Evolutionary conservation across 2,113 vertebrate genomes (phyloP).

Genomic region (Clinocottus analis): DNA sequence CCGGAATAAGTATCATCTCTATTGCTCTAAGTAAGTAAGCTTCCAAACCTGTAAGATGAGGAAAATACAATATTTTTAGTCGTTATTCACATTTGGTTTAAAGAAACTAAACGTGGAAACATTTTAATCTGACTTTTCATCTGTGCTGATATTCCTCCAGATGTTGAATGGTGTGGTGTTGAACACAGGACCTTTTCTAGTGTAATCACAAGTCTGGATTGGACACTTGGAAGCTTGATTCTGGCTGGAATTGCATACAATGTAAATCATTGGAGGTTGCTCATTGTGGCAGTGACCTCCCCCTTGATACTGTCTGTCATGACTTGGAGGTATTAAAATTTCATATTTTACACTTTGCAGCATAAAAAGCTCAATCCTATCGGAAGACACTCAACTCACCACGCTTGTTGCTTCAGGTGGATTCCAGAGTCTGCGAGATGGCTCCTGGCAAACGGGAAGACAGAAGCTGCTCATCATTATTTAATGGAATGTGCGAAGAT

Average conservation of each 20-base stretch:
- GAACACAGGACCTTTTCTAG: constrained; percentile 78
- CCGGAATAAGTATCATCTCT: constrained; percentile 80
- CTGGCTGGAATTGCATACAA: constrained; percentile 72
- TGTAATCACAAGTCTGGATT: constrained; percentile 78
- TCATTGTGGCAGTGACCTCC: constrained; percentile 74
- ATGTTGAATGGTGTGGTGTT: constrained; percentile 81
- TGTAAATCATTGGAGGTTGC: constrained; percentile 80
- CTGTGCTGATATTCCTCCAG: constrained; percentile 56
- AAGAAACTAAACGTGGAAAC: background rate
- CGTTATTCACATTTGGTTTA: background rate
- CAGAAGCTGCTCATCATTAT: constrained; percentile 83
- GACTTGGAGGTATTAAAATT: constrained; percentile 76
- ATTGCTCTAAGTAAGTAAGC: constrained; percentile 76
- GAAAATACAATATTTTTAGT: background rate
- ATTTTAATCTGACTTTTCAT: background rate
- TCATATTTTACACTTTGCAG: background rate
- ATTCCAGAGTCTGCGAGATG: constrained; percentile 93
- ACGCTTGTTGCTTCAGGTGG: constrained; percentile 83
- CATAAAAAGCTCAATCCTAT: background rate
- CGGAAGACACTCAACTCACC: background rate
- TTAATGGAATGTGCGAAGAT: constrained; percentile 86
- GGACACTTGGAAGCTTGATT: constrained; percentile 77
- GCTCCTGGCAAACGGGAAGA: constrained; percentile 87
- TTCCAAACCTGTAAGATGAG: background rate
- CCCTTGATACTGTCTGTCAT: constrained; percentile 74